Percentiles rank a stretch among this genome's conserved stretches.
These are phyloP conservation scores for Cynodonichthys magdalenae DNA, from an alignment of 2,797 vertebrate species.

Conservation along the genomic window DNA sequence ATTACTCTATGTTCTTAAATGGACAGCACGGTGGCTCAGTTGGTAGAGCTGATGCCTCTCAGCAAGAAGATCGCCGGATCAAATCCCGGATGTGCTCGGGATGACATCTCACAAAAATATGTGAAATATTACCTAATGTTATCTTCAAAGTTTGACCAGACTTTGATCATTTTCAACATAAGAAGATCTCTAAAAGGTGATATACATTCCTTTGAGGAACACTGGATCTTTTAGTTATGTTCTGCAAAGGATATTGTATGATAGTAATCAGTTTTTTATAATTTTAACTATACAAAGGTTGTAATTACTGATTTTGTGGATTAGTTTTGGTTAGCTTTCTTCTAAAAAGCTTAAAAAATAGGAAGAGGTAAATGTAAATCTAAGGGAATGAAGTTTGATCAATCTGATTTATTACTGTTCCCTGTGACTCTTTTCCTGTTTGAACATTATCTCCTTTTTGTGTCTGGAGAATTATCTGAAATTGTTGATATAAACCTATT, in stretches of 20 bases:
- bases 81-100: too few species aligned
- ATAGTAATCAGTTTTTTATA: accelerated
- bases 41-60: too few species aligned
- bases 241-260: constrained; percentile 2
- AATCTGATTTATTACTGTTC: constrained; percentile 18
- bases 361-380: not conserved
- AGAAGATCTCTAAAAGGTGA: too few species aligned
- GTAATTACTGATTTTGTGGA: too few species aligned
- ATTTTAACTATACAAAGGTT: not conserved
- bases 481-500: constrained; percentile 42
- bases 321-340: not conserved
- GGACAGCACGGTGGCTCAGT: too few species aligned
- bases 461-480: constrained; percentile 68
- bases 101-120: too few species aligned
- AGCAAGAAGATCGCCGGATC: too few species aligned
- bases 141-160: too few species aligned
- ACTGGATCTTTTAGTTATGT: not conserved
- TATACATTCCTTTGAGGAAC: too few species aligned
- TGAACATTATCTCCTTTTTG: constrained; percentile 18
- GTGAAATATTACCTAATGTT: not conserved
- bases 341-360: not conserved
- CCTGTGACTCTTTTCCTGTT: not conserved
- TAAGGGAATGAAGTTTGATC: not conserved
- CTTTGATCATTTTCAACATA: too few species aligned
- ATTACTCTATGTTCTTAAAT: too few species aligned